Percentiles rank a stretch among this genome's conserved stretches.
Conservation (phyloP, 1,140 invertebrate species). For the Notospermus geniculatus region DNA sequence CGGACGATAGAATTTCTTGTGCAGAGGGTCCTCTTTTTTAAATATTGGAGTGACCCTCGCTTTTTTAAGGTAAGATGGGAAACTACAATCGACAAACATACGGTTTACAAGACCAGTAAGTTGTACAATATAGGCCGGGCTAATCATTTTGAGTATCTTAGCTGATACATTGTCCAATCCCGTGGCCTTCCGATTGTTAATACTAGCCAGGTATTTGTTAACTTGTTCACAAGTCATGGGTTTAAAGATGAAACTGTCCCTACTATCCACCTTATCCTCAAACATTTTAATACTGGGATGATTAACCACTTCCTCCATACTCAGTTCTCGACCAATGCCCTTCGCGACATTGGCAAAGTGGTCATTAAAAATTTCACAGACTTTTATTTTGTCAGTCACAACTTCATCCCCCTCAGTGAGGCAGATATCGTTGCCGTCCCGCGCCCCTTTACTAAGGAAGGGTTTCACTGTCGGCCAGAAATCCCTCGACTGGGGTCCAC, state of each 20-base stretch:
- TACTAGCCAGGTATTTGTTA: too few relatives aligned
- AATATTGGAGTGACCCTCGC: too few relatives aligned
- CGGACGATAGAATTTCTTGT: too few relatives aligned
- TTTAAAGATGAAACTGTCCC: background rate
- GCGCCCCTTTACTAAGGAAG: constrained; percentile 22
- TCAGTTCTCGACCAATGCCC: constrained; percentile 9
- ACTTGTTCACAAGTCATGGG: background rate
- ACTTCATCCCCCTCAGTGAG: constrained; percentile 18
- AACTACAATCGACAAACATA: too few relatives aligned
- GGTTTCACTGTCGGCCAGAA: constrained; percentile 26
- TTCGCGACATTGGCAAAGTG: constrained; percentile 26
- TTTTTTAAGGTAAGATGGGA: too few relatives aligned
- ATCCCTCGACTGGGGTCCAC: constrained; percentile 13
- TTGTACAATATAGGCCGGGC: too few relatives aligned
- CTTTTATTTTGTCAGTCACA: constrained; percentile 10
- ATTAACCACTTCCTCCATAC: background rate
- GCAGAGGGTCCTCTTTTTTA: too few relatives aligned
- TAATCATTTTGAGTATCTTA: too few relatives aligned
- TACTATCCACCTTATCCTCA: background rate
- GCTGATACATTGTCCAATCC: too few relatives aligned
- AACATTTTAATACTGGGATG: constrained; percentile 1
- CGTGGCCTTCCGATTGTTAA: too few relatives aligned
- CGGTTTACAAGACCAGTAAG: too few relatives aligned
- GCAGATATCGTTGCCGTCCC: constrained; percentile 11
- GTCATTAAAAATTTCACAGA: constrained; percentile 1